phyloP scores from a whole-genome alignment of 1,140 invertebrate species.

The Scaptomyza pallida region DNA sequence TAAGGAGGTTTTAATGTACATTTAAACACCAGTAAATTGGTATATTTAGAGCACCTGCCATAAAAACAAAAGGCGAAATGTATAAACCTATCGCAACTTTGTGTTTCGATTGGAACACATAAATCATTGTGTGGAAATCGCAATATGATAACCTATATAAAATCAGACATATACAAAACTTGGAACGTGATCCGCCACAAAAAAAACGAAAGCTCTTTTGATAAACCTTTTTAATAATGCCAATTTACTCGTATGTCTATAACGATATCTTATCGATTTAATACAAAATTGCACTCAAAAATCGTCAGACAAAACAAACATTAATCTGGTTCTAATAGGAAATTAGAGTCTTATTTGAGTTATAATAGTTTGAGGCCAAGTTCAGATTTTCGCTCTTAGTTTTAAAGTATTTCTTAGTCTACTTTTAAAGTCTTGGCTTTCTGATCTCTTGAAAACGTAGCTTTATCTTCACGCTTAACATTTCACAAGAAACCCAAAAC shows the following conservation, averaged over 20 bases:
- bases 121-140: conserved; percentile 48
- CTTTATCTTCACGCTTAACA: conserved; percentile 55
- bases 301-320: too few relatives aligned
- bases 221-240: neutral
- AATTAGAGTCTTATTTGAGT: too few relatives aligned
- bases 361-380: too few relatives aligned
- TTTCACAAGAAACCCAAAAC: neutral
- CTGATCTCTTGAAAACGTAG: too few relatives aligned
- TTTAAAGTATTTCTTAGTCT: too few relatives aligned
- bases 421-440: neutral
- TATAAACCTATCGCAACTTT: conserved; percentile 49
- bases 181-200: conserved; percentile 13
- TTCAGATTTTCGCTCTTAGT: too few relatives aligned
- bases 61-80: conserved; percentile 64
- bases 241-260: neutral
- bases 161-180: too few relatives aligned
- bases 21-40: conserved; percentile 76
- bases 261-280: neutral
- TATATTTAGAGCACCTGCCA: conserved; percentile 76
- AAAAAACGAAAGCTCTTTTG: conserved; percentile 9
- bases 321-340: too few relatives aligned
- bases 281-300: neutral
- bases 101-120: conserved; percentile 34
- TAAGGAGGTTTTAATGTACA: conserved; percentile 78
- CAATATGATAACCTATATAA: conserved; percentile 11